phyloP scores from a whole-genome alignment of 2,888 invertebrate genomes.

The Coenonympha arcania region DNA sequence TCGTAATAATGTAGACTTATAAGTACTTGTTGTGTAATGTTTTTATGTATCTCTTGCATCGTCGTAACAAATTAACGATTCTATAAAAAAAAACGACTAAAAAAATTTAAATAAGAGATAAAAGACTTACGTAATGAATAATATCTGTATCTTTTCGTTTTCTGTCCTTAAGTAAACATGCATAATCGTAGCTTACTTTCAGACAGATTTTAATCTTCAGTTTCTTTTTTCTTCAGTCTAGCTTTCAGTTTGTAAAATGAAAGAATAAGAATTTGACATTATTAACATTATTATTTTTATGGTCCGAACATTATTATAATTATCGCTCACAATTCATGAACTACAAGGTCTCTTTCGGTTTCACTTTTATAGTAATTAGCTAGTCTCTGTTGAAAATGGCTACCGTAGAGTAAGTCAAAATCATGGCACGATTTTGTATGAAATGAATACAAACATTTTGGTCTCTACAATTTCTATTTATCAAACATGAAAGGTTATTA shows the following conservation, averaged over 20 bases:
- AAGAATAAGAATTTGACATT: neutral
- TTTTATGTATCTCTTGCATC: conserved; percentile 6
- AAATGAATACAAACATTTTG: neutral
- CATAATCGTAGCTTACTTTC: too few relatives aligned
- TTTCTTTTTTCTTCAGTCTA: too few relatives aligned
- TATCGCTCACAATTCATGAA: too few relatives aligned
- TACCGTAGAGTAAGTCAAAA: too few relatives aligned
- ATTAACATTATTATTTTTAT: neutral
- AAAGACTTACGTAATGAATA: conserved; percentile 56
- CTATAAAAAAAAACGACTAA: conserved; percentile 10
- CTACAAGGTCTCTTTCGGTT: too few relatives aligned
- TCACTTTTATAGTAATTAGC: too few relatives aligned
- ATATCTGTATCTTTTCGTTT: conserved; percentile 29
- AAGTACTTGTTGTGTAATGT: conserved; percentile 27
- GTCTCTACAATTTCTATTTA: too few relatives aligned
- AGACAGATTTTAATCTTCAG: too few relatives aligned
- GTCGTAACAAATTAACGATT: conserved; percentile 5
- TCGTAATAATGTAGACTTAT: conserved; percentile 23
- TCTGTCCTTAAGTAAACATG: neutral
- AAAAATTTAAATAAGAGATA: conserved; percentile 44
- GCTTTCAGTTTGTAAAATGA: too few relatives aligned
- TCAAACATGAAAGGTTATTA: too few relatives aligned
- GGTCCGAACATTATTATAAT: too few relatives aligned
- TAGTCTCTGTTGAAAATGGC: too few relatives aligned
- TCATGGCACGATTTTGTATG: neutral